Percentiles rank a stretch among this genome's conserved stretches.
phyloP scores from a whole-genome alignment of 2,888 invertebrate species.

The Busseola fusca region DNA sequence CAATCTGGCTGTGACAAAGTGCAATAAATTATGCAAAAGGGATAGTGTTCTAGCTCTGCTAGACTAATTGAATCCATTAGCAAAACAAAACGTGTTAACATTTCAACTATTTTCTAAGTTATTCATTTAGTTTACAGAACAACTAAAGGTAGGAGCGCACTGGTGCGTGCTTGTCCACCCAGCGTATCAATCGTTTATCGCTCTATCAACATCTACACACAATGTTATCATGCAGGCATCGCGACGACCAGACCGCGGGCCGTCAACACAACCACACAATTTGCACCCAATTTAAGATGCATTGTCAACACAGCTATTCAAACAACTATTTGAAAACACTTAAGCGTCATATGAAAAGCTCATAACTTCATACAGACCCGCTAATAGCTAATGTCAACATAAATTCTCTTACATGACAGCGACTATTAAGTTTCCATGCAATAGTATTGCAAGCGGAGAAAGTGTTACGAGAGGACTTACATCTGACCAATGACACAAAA shows the following conservation, averaged over 20 bases:
- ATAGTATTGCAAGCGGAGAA: slow-evolving; percentile 58
- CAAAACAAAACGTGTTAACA: slow-evolving; percentile 11
- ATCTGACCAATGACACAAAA: slow-evolving; percentile 64
- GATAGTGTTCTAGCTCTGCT: background rate
- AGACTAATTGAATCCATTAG: slow-evolving; percentile 7
- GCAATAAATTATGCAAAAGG: background rate
- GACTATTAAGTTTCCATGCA: slow-evolving; percentile 57
- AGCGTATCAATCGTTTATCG: slow-evolving; percentile 70
- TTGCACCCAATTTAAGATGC: slow-evolving; percentile 47
- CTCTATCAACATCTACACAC: slow-evolving; percentile 70
- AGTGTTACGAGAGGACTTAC: slow-evolving; percentile 65
- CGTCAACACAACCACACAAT: slow-evolving; percentile 48
- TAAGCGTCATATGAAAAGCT: slow-evolving; percentile 39
- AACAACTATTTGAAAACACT: slow-evolving; percentile 44
- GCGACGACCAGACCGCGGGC: slow-evolving; percentile 61
- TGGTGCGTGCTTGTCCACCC: slow-evolving; percentile 61
- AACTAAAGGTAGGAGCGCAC: slow-evolving; percentile 52
- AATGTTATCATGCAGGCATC: slow-evolving; percentile 74
- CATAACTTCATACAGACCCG: slow-evolving; percentile 43
- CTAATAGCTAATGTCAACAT: slow-evolving; percentile 61
- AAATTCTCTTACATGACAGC: slow-evolving; percentile 53
- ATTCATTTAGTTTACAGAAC: slow-evolving; percentile 44
- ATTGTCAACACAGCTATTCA: slow-evolving; percentile 61
- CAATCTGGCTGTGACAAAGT: background rate
- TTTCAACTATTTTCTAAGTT: slow-evolving; percentile 27